Evolutionary conservation across 2,797 vertebrate genomes (phyloP), one percentile per base, ranked within the genome.

Genomic region (Aratinga solstitialis): DNA sequence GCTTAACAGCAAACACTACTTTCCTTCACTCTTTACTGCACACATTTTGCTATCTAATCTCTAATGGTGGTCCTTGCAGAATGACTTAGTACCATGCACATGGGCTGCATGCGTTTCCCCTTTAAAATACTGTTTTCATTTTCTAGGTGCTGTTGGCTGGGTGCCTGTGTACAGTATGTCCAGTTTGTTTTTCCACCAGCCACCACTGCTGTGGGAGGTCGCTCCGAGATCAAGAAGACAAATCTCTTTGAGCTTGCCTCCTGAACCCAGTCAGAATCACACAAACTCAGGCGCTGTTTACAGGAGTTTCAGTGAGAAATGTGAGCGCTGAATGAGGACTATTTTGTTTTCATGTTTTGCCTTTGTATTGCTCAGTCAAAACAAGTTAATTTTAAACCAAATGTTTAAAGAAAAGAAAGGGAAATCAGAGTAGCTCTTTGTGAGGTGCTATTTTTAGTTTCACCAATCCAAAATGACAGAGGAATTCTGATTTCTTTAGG

Each of bases 171-270:
- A 42, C 84, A n/a, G 82, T 7, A 47, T 4, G 3, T 7, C 10
- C 51, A 42, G 63, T 67, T 93, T 90, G 71, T 79, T 96, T 96
- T 95, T 93, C 71, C 85, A 88, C n/a, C 81, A 85, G 84, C 75
- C 61, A 29, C 20, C 74, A n/a, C 58, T 53, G 89, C 73, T 43
- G 26, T 8, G 66, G 79, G 54, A 88, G 48, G 74, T 62, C 5
- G 1, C 47, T 42, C 62, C 11, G 71, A 11, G 45, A 5, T 54
- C 0, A 13, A 40, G 66, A 69, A 84, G 67, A 40, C 19, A 51
- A 84, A 84, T 8, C 45, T 63, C 74, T 45, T 14, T 2, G 18
- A 87, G 71, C 15, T 34, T 56, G 16, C 36, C 38, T 32, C 68
- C 91, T 53, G 73, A 94, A 71, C 2, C 86, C 81, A 51, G 56